Evolutionary conservation across 2,797 vertebrate species (phyloP).

Genomic region (Acrossocheilus wenchowensis): DNA sequence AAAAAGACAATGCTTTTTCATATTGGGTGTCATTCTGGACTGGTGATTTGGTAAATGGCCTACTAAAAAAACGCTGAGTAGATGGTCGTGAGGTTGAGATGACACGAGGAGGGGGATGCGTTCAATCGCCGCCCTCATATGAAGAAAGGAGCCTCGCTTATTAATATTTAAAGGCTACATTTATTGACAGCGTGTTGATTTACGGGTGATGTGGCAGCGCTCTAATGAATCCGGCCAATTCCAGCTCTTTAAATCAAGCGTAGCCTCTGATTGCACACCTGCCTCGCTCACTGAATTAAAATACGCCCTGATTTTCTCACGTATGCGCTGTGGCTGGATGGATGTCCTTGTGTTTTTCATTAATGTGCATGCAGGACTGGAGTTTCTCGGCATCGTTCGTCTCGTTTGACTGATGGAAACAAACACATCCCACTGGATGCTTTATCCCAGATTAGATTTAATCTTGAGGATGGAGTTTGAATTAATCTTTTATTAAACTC

Average conservation of each 20-base stretch:
- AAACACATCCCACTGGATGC: slow-evolving; percentile 42
- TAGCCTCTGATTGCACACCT: slow-evolving; percentile 47
- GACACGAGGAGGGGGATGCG: slow-evolving; percentile 33
- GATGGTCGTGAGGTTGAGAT: slow-evolving; percentile 44
- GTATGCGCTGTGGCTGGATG: neutral
- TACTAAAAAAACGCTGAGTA: slow-evolving; percentile 57
- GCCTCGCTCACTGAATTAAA: slow-evolving; percentile 21
- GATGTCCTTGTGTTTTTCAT: slow-evolving; percentile 2
- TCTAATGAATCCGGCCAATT: slow-evolving; percentile 73
- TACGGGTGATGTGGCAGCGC: slow-evolving; percentile 76
- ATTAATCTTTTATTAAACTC: slow-evolving; percentile 73
- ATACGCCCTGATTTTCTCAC: neutral
- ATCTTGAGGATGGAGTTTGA: slow-evolving; percentile 68
- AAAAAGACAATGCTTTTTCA: slow-evolving; percentile 1
- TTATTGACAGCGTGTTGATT: slow-evolving; percentile 79
- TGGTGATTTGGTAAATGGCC: slow-evolving; percentile 51
- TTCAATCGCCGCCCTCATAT: slow-evolving; percentile 28
- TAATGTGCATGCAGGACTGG: neutral
- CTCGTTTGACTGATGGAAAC: slow-evolving; percentile 3
- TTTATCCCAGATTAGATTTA: slow-evolving; percentile 75
- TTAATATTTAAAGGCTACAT: slow-evolving; percentile 79
- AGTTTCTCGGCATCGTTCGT: neutral
- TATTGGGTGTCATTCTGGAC: neutral
- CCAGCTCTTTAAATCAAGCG: slow-evolving; percentile 52
- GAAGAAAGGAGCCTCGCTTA: slow-evolving; percentile 50